Conservation (phyloP, 2,888 invertebrate species). For the Morpho deidamia region DNA sequence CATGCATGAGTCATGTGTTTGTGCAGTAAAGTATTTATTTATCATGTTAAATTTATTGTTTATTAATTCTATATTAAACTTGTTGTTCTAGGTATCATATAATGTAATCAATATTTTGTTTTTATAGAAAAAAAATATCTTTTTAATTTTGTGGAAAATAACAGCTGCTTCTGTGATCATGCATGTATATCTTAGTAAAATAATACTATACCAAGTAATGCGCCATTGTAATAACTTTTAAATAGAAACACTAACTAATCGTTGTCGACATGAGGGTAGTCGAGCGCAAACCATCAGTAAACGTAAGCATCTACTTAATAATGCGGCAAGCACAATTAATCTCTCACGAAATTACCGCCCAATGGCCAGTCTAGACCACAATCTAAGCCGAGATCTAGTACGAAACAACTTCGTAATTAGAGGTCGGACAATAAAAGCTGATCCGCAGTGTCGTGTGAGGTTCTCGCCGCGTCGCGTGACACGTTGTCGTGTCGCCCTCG, state of each 20-base stretch:
- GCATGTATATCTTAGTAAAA: no score
- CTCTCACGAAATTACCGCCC: conserved; percentile 62
- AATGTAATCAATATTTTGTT: no score
- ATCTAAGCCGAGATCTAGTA: conserved; percentile 67
- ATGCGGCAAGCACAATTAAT: conserved; percentile 52
- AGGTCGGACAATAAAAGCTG: conserved; percentile 64
- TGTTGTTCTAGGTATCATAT: no score
- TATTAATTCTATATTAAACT: no score
- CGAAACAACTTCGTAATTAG: conserved; percentile 63
- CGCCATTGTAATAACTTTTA: no score
- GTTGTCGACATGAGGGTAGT: conserved; percentile 19
- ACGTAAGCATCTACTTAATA: conserved; percentile 57
- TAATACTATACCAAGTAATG: no score
- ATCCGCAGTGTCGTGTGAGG: conserved; percentile 48
- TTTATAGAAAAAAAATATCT: no score
- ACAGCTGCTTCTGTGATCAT: no score
- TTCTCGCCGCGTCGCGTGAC: conserved; percentile 59
- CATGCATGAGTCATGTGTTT: no score
- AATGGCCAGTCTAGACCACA: conserved; percentile 59
- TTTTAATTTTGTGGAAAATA: no score
- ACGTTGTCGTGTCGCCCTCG: conserved; percentile 66
- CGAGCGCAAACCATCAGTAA: conserved; percentile 38
- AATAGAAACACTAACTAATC: conserved; percentile 9
- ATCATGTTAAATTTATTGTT: no score
- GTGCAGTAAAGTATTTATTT: no score